A percentile compares a stretch with the other conserved stretches of the same genome.
These are phyloP conservation scores for Poecilia latipinna DNA, from an alignment of 2,113 vertebrate genomes.

Conservation along the genomic window DNA sequence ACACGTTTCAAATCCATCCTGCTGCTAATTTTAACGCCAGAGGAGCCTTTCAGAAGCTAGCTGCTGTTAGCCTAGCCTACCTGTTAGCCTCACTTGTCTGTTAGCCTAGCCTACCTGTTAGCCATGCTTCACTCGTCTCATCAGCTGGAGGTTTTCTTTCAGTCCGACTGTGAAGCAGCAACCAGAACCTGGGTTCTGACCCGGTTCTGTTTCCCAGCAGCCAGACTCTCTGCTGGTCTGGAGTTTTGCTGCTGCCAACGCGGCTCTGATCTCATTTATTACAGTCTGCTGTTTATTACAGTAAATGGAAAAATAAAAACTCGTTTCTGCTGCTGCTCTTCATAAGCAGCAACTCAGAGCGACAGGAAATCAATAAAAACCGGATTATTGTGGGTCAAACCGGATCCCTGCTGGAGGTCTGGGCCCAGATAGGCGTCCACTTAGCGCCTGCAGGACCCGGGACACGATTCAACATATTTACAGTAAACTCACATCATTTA, in stretches of 20 bases:
- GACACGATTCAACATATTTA: background rate
- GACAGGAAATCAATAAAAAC: constrained; percentile 65
- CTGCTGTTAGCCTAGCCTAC: too few relatives aligned
- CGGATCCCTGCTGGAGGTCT: constrained; percentile 8
- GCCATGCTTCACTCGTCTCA: too few relatives aligned
- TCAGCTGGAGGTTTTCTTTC: background rate
- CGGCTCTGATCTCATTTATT: background rate
- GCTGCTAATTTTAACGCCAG: too few relatives aligned
- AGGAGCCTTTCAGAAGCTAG: background rate
- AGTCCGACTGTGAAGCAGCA: background rate
- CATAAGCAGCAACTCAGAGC: constrained; percentile 29
- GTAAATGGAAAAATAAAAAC: background rate
- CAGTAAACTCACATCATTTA: background rate
- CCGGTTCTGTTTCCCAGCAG: too few relatives aligned
- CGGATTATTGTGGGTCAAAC: constrained; percentile 54
- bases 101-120: too few relatives aligned
- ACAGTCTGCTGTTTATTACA: background rate
- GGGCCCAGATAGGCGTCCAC: background rate
- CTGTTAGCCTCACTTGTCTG: too few relatives aligned
- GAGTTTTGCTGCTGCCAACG: background rate
- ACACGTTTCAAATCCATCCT: too few relatives aligned
- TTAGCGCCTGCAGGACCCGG: background rate
- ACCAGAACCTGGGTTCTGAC: too few relatives aligned
- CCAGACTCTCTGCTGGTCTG: background rate
- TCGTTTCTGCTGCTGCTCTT: constrained; percentile 30